Base-by-base conservation (phyloP, 1,140 invertebrate genomes). In the Anadara kagoshimensis region DNA sequence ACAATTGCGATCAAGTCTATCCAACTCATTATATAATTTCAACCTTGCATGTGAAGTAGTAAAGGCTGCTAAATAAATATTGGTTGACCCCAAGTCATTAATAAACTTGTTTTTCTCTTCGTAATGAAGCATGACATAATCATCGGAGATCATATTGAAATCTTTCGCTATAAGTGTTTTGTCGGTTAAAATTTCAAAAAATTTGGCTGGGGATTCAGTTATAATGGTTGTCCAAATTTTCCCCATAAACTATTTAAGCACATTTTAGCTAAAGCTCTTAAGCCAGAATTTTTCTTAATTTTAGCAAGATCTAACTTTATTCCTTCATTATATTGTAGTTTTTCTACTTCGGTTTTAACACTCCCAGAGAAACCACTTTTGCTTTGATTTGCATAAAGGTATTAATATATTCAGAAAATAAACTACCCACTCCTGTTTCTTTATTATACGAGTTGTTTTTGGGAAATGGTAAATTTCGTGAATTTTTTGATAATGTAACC, bases 11-110 rank as follows among this genome's bases (percentile, higher is more conserved):
- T 47, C 44, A 24, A 57, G 43, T 41, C 24, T 57, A 10, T 68
- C 54, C 20, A 63, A 29, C 7, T 26, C 36, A 29, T 49, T 20
- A 43, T 62, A 49, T 16, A 68, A 16, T 58, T 59, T 74, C 12
- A 65, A 20, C 14, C 61, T 36, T 12, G 58, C 56, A 57, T 36
- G 41, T 12, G 29, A 45, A 62, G 44, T 87, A 57, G 84, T 85
- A 88, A 44, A 89, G 78, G 74, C 90, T 84, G 56, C 67, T 75
- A 43, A 88, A 83, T 86, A 90, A 1, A 84, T 86, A 57, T 88
- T 88, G 0, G 62, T 80, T 36, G 29, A 36, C 29, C 29, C 29
- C 29, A 36, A 36, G 7, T 36, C 29, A 36, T 36, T 36, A 16
- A 90, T 73, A 5, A 61, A 22, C 22, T 86, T 61, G 41, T 89